Evolutionary conservation across 2,113 vertebrate genomes (phyloP).

Genomic region (Crocuta crocuta): DNA sequence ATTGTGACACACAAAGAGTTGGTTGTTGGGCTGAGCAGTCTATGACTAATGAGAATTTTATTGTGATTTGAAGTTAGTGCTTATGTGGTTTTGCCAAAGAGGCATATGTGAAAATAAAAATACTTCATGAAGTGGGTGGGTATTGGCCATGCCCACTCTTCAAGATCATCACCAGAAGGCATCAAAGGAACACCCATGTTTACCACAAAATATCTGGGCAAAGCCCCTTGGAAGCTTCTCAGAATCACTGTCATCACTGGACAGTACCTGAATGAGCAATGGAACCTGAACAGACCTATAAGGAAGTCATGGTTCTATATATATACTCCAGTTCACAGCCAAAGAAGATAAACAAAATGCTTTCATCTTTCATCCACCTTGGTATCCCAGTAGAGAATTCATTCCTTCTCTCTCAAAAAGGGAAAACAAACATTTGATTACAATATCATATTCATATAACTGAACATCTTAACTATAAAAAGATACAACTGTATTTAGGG

Average conservation of each 20-base stretch:
- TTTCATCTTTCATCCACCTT: neutral
- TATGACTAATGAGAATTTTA: neutral
- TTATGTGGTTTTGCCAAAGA: neutral
- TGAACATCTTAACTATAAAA: neutral
- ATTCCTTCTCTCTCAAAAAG: neutral
- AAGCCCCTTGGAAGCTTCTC: neutral
- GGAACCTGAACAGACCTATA: neutral
- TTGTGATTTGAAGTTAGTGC: neutral
- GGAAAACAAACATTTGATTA: slow-evolving; percentile 25
- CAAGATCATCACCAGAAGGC: neutral
- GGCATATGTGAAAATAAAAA: neutral
- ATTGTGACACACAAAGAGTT: neutral
- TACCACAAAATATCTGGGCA: neutral
- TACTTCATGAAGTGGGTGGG: neutral
- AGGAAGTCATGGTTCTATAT: neutral
- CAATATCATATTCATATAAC: neutral
- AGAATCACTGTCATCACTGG: neutral
- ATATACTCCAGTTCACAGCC: neutral
- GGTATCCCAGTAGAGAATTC: neutral
- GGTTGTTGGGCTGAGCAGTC: neutral
- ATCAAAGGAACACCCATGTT: neutral
- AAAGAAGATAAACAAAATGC: neutral
- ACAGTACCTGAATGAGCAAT: neutral
- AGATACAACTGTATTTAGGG: neutral
- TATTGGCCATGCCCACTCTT: neutral